Conservation (phyloP, 2,797 vertebrate genomes). For the Sebastes hubbsi region DNA sequence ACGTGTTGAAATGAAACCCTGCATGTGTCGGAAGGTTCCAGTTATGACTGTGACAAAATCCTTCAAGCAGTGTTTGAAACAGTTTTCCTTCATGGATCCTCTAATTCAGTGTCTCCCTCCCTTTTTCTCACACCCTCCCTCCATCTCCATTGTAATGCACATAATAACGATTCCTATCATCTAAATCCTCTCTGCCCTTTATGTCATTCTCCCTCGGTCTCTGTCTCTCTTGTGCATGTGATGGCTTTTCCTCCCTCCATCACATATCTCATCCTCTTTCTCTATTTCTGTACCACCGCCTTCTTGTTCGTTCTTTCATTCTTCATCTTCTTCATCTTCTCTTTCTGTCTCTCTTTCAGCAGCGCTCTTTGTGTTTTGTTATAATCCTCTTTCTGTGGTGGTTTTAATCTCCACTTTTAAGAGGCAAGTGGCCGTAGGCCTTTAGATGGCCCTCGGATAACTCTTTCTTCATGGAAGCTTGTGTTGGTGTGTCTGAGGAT, state of each 20-base stretch:
- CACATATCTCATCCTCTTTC: constrained; percentile 24
- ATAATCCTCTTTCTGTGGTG: constrained; percentile 61
- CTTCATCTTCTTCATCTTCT: background rate
- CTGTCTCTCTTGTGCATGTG: constrained; percentile 13
- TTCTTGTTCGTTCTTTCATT: constrained; percentile 18
- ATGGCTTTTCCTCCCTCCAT: constrained; percentile 22
- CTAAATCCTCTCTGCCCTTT: constrained; percentile 61
- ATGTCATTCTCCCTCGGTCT: constrained; percentile 20
- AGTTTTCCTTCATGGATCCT: constrained; percentile 1
- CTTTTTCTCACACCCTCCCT: constrained; percentile 18
- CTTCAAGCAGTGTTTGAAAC: constrained; percentile 13
- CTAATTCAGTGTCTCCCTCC: constrained; percentile 3
- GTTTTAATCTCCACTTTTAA: constrained; percentile 52
- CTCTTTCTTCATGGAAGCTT: constrained; percentile 7
- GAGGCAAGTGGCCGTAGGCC: constrained; percentile 42
- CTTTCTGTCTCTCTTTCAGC: background rate
- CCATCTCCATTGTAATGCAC: constrained; percentile 20
- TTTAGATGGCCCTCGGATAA: constrained; percentile 59
- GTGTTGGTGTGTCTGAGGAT: background rate
- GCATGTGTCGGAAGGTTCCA: background rate
- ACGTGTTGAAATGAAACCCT: background rate
- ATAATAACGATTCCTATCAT: constrained; percentile 40
- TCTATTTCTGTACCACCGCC: constrained; percentile 32
- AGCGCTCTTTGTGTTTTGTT: constrained; percentile 45
- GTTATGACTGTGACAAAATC: background rate